Evolutionary conservation across 2,113 vertebrate species (phyloP), one percentile per base, ranked within the genome.

Genomic region (Apteryx mantelli): DNA sequence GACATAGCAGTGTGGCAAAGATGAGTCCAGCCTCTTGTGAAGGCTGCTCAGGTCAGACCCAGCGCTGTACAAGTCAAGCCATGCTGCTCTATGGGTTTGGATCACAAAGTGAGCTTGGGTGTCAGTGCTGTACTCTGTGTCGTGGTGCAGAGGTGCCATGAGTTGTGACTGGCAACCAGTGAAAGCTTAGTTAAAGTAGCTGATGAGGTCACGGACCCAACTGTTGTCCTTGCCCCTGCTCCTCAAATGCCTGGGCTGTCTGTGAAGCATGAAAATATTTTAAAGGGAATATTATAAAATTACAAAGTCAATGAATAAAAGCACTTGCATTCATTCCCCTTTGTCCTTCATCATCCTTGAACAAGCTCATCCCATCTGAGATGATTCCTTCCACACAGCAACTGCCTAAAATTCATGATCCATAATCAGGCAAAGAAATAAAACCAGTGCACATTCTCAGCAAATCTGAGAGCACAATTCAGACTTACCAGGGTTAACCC

Each of bases 101-200:
- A 12, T 32, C 52, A 5, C 42, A 48, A 16, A 55, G 7, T 40
- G 11, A 52, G 2, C 20, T 7, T 48, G 50, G 16, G 2, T 36
- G 38, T 78, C 73, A 44, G 0, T 63, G 17, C 40, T 53, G 44
- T 26, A 1, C 63, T 74, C 34, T 17, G 0, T 4, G 2, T 0
- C 7, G 55, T 5, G 40, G 11, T 52, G 42, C 32, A 52, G 53
- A 36, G 80, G 30, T 89, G 61, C 70, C 4, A 0, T 5, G 46
- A 18, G 21, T n/a, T 76, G 90, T 93, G 66, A 28, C 6, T 1
- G 3, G 36, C 36, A 26, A 7, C 18, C 66, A 30, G n/a, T 36
- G 32, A 70, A 13, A 93, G 32, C 40, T 77, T 11, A 32, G 44
- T 34, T 68, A 20, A 32, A 56, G 52, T 1, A 52, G 22, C 38